Conservation (phyloP, 2,113 vertebrate genomes). For the Leptosomus discolor region DNA sequence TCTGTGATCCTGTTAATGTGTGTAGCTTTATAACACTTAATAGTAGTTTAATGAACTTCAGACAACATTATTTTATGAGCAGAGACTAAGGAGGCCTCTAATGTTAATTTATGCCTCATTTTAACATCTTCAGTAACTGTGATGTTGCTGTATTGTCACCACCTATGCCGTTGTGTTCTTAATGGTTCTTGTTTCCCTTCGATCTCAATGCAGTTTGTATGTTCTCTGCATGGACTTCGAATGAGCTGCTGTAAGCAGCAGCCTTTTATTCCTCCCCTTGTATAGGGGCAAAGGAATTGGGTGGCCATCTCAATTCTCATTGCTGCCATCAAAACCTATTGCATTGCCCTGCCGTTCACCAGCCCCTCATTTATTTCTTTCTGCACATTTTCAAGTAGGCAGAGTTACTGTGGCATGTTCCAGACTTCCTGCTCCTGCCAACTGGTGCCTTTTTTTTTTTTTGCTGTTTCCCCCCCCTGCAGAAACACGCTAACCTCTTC, state of each 20-base stretch:
- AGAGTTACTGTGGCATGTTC: not conserved
- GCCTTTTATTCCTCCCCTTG: not conserved
- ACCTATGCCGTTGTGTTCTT: not conserved
- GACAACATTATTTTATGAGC: not conserved
- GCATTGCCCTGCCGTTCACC: not conserved
- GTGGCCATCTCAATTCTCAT: not conserved
- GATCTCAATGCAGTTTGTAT: not conserved
- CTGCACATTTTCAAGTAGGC: not conserved
- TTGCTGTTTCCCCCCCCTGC: not conserved
- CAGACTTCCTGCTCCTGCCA: not conserved
- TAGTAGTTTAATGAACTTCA: conserved; percentile 41
- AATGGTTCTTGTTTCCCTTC: not conserved
- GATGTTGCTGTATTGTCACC: not conserved
- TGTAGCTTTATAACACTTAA: conserved; percentile 17
- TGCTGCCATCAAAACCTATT: not conserved
- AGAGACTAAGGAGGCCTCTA: not conserved
- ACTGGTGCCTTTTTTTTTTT: not conserved
- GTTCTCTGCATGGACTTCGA: not conserved
- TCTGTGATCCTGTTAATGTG: conserved; percentile 5
- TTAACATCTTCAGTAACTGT: not conserved
- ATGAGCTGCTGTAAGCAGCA: not conserved
- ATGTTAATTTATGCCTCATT: not conserved
- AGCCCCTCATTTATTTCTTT: not conserved
- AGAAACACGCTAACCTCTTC: not conserved
- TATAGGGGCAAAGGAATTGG: not conserved